These are phyloP conservation scores for Apis dorsata DNA, from an alignment of 1,140 invertebrate species.

Conservation along the genomic window DNA sequence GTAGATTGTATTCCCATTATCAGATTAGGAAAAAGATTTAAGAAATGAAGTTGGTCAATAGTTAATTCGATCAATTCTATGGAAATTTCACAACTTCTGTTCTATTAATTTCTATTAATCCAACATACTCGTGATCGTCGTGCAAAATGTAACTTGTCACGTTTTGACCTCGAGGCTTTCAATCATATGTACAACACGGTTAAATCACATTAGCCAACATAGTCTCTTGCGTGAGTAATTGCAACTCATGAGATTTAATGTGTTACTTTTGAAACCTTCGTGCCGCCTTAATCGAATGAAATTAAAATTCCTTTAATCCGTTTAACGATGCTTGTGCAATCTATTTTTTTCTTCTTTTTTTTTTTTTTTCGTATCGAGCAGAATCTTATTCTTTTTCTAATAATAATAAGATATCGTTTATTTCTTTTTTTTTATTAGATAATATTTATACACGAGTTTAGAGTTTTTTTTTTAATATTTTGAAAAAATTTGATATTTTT, in stretches of 20 bases:
- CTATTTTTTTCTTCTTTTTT: background rate
- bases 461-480: no score
- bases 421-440: no score
- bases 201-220: constrained; percentile 12
- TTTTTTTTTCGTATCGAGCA: no score
- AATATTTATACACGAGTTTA: no score
- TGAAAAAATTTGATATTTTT: no score
- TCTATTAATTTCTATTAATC: constrained; percentile 27
- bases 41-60: background rate
- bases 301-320: constrained; percentile 7
- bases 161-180: constrained; percentile 7
- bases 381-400: no score
- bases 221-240: constrained; percentile 1
- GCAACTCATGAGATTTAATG: constrained; percentile 30
- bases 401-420: no score
- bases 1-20: background rate
- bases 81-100: constrained; percentile 21
- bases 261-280: constrained; percentile 1
- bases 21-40: background rate
- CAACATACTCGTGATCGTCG: constrained; percentile 5
- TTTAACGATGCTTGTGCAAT: constrained; percentile 10
- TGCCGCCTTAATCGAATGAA: background rate
- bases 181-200: constrained; percentile 11
- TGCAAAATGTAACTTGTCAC: constrained; percentile 20
- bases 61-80: background rate